phyloP scores from a whole-genome alignment of 35 echinoderm and acorn worm species.

The Amphiura filiformis region DNA sequence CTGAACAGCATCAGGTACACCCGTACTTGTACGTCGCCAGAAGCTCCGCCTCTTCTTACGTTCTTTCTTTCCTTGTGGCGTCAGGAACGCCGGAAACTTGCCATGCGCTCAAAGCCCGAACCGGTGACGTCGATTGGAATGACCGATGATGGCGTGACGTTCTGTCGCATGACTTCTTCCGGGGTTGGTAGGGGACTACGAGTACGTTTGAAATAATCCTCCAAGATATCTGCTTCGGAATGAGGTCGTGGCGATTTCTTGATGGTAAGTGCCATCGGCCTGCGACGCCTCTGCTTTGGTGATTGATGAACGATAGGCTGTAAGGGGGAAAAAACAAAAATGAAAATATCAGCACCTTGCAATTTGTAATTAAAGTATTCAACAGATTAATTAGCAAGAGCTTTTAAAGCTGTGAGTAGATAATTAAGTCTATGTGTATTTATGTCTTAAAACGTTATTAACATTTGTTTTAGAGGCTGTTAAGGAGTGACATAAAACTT shows the following conservation, averaged over 20 bases:
- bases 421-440: too few relatives aligned
- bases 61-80: constrained; percentile 31
- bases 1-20: constrained; percentile 38
- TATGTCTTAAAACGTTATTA: too few relatives aligned
- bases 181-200: constrained; percentile 85
- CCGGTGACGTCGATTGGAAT: constrained; percentile 82
- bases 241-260: constrained; percentile 56
- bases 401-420: too few relatives aligned
- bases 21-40: constrained; percentile 70
- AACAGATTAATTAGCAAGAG: too few relatives aligned
- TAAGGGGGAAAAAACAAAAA: not conserved
- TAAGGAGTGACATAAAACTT: too few relatives aligned
- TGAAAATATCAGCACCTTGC: not conserved
- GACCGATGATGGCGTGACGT: constrained; percentile 52
- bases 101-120: constrained; percentile 80
- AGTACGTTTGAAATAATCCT: constrained; percentile 43
- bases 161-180: constrained; percentile 71
- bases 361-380: not conserved
- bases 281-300: constrained; percentile 22
- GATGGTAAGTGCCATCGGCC: constrained; percentile 38
- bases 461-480: too few relatives aligned
- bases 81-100: constrained; percentile 68
- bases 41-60: constrained; percentile 35
- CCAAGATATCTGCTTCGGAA: constrained; percentile 76
- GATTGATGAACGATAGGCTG: constrained; percentile 9